Conservation (phyloP, 2,888 invertebrate genomes). For the Ennomos erosarius region DNA sequence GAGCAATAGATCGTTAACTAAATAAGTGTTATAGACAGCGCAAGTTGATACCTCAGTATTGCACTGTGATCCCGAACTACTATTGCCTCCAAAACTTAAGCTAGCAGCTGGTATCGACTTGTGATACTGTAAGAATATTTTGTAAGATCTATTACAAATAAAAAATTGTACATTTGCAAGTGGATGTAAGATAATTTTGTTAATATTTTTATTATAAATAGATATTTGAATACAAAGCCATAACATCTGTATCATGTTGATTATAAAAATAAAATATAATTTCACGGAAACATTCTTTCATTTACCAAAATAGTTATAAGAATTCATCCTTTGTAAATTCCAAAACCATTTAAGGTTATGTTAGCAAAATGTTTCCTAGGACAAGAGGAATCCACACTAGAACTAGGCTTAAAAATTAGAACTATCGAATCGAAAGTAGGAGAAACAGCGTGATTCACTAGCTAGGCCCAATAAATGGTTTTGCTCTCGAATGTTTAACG, state of each 20-base stretch:
- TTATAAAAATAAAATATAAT: conserved; percentile 81
- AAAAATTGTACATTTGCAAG: conserved; percentile 81
- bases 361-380: too few species aligned
- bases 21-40: conserved; percentile 66
- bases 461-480: too few species aligned
- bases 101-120: conserved; percentile 41
- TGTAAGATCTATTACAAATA: conserved; percentile 78
- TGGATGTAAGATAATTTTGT: conserved; percentile 84
- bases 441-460: too few species aligned
- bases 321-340: too few species aligned
- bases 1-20: conserved; percentile 63
- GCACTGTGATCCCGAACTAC: conserved; percentile 33
- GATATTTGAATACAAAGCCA: conserved; percentile 83
- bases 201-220: conserved; percentile 84
- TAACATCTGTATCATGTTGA: conserved; percentile 85
- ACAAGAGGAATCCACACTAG: too few species aligned
- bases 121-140: conserved; percentile 70
- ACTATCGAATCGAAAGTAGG: too few species aligned
- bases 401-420: too few species aligned
- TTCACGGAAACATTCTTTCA: conserved; percentile 50
- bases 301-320: too few species aligned
- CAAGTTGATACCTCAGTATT: conserved; percentile 54
- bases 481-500: too few species aligned
- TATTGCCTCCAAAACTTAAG: conserved; percentile 7
- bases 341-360: too few species aligned